These are phyloP conservation scores for Cyprinella venusta DNA, from an alignment of 2,797 vertebrate species.

Conservation along the genomic window DNA sequence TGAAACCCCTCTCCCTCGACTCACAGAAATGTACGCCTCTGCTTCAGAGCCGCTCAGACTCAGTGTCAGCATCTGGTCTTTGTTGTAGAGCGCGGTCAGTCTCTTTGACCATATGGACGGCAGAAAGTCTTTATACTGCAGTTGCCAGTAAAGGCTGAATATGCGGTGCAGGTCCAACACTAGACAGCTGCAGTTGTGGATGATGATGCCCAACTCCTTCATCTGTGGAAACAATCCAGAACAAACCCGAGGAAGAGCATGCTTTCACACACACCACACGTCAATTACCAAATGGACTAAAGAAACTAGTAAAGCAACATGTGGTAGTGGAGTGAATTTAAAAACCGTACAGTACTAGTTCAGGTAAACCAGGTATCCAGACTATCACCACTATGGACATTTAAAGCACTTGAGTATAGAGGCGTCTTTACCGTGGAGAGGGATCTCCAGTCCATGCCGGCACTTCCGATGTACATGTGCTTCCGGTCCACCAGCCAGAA, in stretches of 20 bases:
- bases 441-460: conserved; percentile 91
- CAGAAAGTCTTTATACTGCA: conserved; percentile 79
- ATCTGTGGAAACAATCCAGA: conserved; percentile 76
- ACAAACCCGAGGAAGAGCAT: not conserved
- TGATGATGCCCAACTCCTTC: conserved; percentile 92
- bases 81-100: conserved; percentile 87
- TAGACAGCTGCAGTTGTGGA: conserved; percentile 95
- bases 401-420: not conserved
- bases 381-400: not conserved
- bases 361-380: no score
- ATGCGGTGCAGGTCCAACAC: conserved; percentile 90
- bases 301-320: not conserved
- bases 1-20: conserved; percentile 60
- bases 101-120: conserved; percentile 91
- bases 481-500: conserved; percentile 97
- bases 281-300: not conserved
- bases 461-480: conserved; percentile 95
- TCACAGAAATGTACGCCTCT: conserved; percentile 90
- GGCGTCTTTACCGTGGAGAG: conserved; percentile 83
- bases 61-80: conserved; percentile 78
- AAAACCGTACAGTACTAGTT: not conserved
- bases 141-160: conserved; percentile 82
- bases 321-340: not conserved
- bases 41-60: conserved; percentile 85
- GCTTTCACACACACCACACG: no score